Evolutionary conservation across 2,797 vertebrate genomes (phyloP).

Genomic region (Falco cherrug): DNA sequence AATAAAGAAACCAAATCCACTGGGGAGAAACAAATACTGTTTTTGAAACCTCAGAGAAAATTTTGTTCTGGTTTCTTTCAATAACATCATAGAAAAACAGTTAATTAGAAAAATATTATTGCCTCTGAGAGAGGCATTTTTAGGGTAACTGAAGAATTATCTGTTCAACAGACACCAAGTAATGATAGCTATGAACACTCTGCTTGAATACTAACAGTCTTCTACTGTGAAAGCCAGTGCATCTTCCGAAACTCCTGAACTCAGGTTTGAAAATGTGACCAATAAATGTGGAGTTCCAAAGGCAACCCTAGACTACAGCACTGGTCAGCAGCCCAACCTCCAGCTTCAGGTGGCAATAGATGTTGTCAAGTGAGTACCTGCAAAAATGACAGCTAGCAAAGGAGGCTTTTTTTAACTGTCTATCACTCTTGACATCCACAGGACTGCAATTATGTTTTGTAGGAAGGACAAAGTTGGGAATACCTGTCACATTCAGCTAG

Average conservation of each 20-base stretch:
- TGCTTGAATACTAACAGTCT: no score
- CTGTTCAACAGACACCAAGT: no score
- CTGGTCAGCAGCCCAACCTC: neutral
- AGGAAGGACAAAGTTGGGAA: neutral
- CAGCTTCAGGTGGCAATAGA: neutral
- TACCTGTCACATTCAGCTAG: neutral
- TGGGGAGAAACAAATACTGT: neutral
- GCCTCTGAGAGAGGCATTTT: neutral
- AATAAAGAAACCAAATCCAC: neutral
- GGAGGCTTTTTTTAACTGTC: neutral
- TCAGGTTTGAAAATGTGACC: neutral
- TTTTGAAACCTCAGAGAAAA: neutral
- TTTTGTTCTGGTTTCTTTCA: neutral
- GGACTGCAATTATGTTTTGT: neutral
- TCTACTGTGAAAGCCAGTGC: no score
- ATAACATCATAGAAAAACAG: neutral
- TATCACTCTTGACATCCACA: neutral
- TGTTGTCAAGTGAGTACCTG: neutral
- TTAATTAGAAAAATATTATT: conserved; percentile 38
- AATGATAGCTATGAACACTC: no score
- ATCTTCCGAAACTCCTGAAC: neutral
- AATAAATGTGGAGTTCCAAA: neutral
- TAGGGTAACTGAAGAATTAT: neutral
- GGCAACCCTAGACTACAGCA: neutral
- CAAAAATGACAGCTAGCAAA: neutral